Conservation (phyloP, 2,888 invertebrate genomes). For the Conops quadrifasciatus region DNA sequence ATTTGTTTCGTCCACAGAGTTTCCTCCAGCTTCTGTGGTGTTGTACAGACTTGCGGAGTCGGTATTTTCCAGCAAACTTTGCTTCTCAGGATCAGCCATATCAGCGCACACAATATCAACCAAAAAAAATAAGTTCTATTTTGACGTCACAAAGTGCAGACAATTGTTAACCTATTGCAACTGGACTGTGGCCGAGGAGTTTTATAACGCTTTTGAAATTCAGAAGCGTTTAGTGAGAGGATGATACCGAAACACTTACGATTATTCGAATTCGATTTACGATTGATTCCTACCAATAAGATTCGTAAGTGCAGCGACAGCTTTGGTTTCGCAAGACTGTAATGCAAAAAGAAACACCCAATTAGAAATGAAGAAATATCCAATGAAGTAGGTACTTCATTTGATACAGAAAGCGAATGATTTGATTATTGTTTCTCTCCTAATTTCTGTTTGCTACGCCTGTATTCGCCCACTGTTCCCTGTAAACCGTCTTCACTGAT, state of each 20-base stretch:
- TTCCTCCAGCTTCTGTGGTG: constrained; percentile 42
- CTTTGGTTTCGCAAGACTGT: too few species aligned
- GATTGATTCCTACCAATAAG: too few species aligned
- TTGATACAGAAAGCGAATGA: neutral
- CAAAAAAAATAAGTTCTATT: constrained; percentile 14
- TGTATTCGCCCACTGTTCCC: neutral
- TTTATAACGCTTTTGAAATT: too few species aligned
- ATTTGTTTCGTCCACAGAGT: neutral
- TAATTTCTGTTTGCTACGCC: neutral
- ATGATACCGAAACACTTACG: too few species aligned
- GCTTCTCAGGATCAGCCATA: constrained; percentile 64
- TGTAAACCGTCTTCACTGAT: neutral
- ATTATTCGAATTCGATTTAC: too few species aligned
- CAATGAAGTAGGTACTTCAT: too few species aligned
- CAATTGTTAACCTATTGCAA: too few species aligned
- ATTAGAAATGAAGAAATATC: too few species aligned
- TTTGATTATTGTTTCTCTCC: neutral
- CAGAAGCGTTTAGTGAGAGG: too few species aligned
- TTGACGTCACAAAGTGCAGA: neutral
- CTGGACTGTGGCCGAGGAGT: too few species aligned
- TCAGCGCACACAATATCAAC: neutral
- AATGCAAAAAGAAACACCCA: too few species aligned
- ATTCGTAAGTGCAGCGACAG: too few species aligned
- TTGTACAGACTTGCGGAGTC: constrained; percentile 55
- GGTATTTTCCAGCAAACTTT: constrained; percentile 58